These are phyloP conservation scores for Aphelocoma coerulescens DNA, from an alignment of 2,113 vertebrate species.

Conservation along the genomic window DNA sequence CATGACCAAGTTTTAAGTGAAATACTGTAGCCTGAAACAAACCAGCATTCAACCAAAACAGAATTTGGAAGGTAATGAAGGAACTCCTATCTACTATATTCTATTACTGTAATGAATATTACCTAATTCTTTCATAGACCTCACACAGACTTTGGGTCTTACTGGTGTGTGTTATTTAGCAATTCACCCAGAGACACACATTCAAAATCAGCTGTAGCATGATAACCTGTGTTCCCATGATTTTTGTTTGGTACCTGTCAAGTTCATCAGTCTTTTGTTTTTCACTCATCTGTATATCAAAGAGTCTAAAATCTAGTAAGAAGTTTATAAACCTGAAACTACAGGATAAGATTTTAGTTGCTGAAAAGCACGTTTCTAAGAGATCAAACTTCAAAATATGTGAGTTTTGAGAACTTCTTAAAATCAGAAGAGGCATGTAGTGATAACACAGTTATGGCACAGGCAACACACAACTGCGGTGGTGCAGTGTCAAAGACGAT, in stretches of 20 bases:
- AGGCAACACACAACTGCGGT: background rate
- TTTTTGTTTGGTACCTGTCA: background rate
- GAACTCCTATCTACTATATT: background rate
- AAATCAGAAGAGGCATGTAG: background rate
- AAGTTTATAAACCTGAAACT: background rate
- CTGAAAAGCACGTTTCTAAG: background rate
- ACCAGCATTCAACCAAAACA: background rate
- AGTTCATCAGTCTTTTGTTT: background rate
- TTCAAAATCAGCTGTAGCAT: background rate
- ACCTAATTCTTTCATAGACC: background rate
- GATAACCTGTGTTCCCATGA: background rate
- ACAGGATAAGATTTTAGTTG: background rate
- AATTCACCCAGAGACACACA: background rate
- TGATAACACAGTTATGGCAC: background rate
- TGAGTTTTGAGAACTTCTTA: background rate
- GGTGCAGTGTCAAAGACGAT: constrained; percentile 24
- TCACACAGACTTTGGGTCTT: background rate
- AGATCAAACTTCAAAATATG: background rate
- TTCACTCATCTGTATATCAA: background rate
- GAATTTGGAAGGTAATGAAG: background rate
- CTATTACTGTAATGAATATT: background rate
- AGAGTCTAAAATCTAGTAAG: background rate
- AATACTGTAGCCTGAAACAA: background rate
- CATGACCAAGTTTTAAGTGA: background rate
- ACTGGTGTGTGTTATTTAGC: background rate